Percentiles rank a stretch among this genome's conserved stretches.
Conservation (phyloP, 1,140 invertebrate genomes). For the Tyrophagus putrescentiae region DNA sequence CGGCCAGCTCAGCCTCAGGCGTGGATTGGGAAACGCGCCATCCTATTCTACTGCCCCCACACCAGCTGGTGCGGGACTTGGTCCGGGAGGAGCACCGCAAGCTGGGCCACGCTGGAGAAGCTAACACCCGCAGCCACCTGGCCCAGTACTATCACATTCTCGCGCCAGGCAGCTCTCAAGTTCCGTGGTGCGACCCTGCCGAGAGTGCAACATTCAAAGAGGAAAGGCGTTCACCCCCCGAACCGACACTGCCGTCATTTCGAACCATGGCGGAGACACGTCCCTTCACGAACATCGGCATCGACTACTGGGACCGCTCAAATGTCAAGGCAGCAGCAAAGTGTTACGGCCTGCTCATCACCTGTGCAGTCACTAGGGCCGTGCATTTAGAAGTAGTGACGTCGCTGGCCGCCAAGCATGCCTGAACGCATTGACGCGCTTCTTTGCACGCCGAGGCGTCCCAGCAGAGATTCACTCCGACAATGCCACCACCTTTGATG, state of each 20-base stretch:
- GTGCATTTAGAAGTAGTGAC: constrained; percentile 26
- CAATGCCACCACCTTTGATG: constrained; percentile 32
- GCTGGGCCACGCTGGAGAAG: no score
- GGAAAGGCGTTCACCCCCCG: no score
- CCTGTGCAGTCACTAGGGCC: constrained; percentile 24
- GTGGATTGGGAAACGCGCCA: neutral
- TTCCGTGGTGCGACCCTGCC: no score
- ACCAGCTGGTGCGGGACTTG: neutral
- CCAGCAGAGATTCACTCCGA: constrained; percentile 27
- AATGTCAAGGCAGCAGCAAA: neutral
- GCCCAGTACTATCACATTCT: no score
- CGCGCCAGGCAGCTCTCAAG: no score
- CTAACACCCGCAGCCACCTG: no score
- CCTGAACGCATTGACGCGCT: constrained; percentile 28
- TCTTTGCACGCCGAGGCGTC: constrained; percentile 27
- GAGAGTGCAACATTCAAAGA: no score
- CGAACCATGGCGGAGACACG: neutral
- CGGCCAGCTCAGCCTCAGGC: neutral
- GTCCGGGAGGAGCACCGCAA: neutral
- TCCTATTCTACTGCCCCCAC: neutral
- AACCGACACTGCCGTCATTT: no score
- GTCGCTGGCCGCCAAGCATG: constrained; percentile 17
- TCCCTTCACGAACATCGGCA: constrained; percentile 19
- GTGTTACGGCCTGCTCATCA: constrained; percentile 22
- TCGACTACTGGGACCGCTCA: constrained; percentile 19